Evolutionary conservation across 2,888 invertebrate species (phyloP).

Genomic region (Herminia tarsipennalis): DNA sequence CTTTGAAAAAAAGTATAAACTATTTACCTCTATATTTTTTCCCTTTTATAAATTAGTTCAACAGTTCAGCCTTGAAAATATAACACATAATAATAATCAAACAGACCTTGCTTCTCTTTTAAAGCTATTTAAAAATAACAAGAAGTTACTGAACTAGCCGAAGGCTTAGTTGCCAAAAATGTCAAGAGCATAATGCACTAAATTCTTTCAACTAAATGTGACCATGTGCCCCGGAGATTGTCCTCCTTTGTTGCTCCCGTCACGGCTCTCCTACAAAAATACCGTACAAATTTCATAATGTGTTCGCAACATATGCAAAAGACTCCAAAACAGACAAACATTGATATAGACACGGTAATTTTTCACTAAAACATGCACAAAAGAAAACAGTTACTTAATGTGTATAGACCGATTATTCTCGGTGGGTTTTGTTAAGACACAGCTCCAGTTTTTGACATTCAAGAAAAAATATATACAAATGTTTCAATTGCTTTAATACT

Average conservation of each 20-base stretch:
- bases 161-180: neutral
- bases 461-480: slow-evolving; percentile 7
- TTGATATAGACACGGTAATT: slow-evolving; percentile 44
- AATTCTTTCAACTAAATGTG: slow-evolving; percentile 5
- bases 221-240: slow-evolving; percentile 3
- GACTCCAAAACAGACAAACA: slow-evolving; percentile 10
- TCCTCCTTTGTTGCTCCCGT: slow-evolving; percentile 15
- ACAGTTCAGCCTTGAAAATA: too few species aligned
- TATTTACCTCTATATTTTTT: too few species aligned
- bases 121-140: too few species aligned
- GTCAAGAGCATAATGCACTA: slow-evolving; percentile 1
- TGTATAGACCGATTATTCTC: slow-evolving; percentile 54
- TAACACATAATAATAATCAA: too few species aligned
- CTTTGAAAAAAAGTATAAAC: too few species aligned
- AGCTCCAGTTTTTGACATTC: neutral
- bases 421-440: slow-evolving; percentile 55
- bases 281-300: slow-evolving; percentile 21
- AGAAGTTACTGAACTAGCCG: too few species aligned
- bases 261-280: slow-evolving; percentile 10
- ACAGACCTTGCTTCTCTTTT: too few species aligned
- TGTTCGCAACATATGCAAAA: slow-evolving; percentile 32
- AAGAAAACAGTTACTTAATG: slow-evolving; percentile 55
- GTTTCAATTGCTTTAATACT: too few species aligned
- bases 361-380: slow-evolving; percentile 53
- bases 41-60: too few species aligned